These are phyloP conservation scores for Oligia strigilis DNA, from an alignment of 2,888 invertebrate genomes.

Conservation along the genomic window DNA sequence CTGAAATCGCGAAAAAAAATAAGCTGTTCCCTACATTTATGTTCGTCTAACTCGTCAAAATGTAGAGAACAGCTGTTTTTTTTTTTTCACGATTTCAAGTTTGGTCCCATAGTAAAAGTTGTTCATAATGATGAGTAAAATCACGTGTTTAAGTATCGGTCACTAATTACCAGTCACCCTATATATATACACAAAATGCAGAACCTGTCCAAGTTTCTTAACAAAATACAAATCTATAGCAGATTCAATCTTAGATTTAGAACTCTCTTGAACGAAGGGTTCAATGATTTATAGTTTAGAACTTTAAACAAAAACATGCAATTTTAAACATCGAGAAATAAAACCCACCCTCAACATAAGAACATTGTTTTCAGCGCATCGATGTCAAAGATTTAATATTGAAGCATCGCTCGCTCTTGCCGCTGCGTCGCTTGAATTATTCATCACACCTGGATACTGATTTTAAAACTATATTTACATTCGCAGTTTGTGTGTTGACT, in stretches of 20 bases:
- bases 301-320: background rate
- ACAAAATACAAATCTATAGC: background rate
- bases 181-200: background rate
- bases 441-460: conserved; percentile 70
- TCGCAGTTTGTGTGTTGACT: conserved; percentile 63
- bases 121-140: too few relatives aligned
- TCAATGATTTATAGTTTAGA: too few relatives aligned
- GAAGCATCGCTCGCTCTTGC: conserved; percentile 62
- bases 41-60: too few relatives aligned
- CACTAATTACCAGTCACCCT: too few relatives aligned
- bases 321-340: conserved; percentile 27
- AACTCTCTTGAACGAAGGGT: background rate
- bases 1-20: too few relatives aligned
- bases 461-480: conserved; percentile 75
- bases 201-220: background rate
- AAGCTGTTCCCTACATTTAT: too few relatives aligned
- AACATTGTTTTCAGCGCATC: conserved; percentile 74
- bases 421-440: conserved; percentile 70
- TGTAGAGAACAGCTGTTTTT: too few relatives aligned
- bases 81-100: too few relatives aligned
- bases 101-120: too few relatives aligned
- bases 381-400: conserved; percentile 78
- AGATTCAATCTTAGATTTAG: background rate
- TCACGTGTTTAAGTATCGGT: too few relatives aligned
- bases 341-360: conserved; percentile 57